Percentiles rank a stretch among this genome's conserved stretches.
These are phyloP conservation scores for Chionodraco myersi DNA, from an alignment of 2,113 vertebrate species.

Conservation along the genomic window DNA sequence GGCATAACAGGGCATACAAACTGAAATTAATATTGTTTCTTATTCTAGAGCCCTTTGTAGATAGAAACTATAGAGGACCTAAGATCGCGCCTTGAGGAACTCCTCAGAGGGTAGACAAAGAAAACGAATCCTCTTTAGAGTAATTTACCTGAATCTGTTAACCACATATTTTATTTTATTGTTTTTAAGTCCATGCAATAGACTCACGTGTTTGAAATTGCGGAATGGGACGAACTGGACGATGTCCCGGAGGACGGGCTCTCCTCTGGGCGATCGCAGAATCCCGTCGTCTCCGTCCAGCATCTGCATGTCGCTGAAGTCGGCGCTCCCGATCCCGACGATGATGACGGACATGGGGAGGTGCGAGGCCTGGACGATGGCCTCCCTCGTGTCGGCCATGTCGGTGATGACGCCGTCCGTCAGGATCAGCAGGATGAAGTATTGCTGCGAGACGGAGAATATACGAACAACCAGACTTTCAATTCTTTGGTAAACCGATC, in stretches of 20 bases:
- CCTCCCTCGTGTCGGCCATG: constrained; percentile 97
- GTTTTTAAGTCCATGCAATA: background rate
- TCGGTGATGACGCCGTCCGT: constrained; percentile 98
- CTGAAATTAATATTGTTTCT: background rate
- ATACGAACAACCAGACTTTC: background rate
- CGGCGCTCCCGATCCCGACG: constrained; percentile 93
- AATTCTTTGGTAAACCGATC: background rate
- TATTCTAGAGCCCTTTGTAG: too few relatives aligned
- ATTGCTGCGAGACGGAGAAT: constrained; percentile 86
- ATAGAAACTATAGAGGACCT: background rate
- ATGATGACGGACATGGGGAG: constrained; percentile 99
- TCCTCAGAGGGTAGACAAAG: background rate
- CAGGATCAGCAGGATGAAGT: constrained; percentile 97
- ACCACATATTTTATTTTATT: background rate
- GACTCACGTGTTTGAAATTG: constrained; percentile 97
- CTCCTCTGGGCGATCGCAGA: constrained; percentile 92
- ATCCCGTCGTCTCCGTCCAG: constrained; percentile 94
- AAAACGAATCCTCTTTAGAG: background rate
- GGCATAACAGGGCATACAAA: background rate
- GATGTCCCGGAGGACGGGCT: constrained; percentile 96
- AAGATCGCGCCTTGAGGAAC: background rate
- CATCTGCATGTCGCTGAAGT: constrained; percentile 99
- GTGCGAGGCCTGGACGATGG: constrained; percentile 96
- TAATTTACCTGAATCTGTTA: background rate
- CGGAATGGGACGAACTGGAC: constrained; percentile 98